Base-by-base conservation (phyloP, 1,140 invertebrate genomes). In the Cydia strobilella region DNA sequence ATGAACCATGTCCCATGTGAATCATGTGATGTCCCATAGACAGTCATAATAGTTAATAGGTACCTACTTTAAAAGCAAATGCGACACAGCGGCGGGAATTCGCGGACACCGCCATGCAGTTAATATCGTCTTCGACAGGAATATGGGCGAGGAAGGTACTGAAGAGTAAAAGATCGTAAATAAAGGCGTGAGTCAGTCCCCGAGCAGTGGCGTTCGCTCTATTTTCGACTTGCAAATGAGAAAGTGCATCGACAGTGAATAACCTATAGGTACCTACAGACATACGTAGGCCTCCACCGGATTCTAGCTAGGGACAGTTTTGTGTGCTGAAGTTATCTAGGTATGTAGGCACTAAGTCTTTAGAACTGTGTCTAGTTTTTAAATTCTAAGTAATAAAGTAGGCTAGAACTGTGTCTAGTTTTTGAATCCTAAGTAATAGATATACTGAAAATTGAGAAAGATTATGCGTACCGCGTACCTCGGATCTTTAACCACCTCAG, bases 191-290 rank as follows among this genome's bases (percentile, higher is more conserved):
- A 90, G 77, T 90, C 90, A 90, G 81, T 15, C 79, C 15, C 75
- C 78, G 27, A 25, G 23, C 63, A 75, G 42, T 77, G 80, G 80
- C 77, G 76, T 76, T 76, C 82, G 84, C 78, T 84, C 85, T 92
- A 92, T 92, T 92, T 90, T 90, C 85, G 86, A 90, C 82, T 85
- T 87, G 88, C 88, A 86, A 90, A 90, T 90, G 88, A 89, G 89
- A 89, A 87, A 89, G 87, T 89, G 86, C 86, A 87, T 84, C 79
- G 83, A 73, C 51, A 65, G 54, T 27, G 45, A 62, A 20, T 74
- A 42, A 15, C n/a, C 59, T 63, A 42, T 42, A 31, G 31, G 15
- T 74, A 39, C n/a, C n/a, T n/a, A n/a, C 35, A 39, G 35, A 39
- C n/a, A 23, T 35, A 39, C n/a, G 12, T 35, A 35, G 27, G 48